These are phyloP conservation scores for Bruchidius siliquastri DNA, from an alignment of 2,888 invertebrate species.

Conservation along the genomic window DNA sequence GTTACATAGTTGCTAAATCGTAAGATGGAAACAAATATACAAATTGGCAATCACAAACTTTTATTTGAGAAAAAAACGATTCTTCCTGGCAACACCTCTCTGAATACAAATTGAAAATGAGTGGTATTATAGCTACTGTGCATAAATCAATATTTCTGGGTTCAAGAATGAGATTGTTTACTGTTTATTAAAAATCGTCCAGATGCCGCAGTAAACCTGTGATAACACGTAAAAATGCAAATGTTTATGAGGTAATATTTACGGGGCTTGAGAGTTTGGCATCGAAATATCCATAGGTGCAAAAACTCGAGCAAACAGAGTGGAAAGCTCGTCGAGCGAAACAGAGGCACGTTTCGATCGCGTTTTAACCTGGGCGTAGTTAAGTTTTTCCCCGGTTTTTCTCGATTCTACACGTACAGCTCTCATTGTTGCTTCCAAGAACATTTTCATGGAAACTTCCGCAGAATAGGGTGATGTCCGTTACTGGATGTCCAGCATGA, in stretches of 20 bases:
- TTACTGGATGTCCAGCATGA: not conserved
- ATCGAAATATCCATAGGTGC: not conserved
- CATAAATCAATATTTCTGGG: not conserved
- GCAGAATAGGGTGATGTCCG: not conserved
- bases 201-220: not conserved
- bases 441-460: not conserved
- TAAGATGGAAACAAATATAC: too few relatives aligned
- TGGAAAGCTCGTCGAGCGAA: slow-evolving; percentile 19
- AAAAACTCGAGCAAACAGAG: slow-evolving; percentile 19
- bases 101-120: too few relatives aligned
- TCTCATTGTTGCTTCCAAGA: slow-evolving; percentile 1
- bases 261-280: not conserved
- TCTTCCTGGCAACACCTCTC: too few relatives aligned
- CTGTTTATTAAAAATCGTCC: not conserved
- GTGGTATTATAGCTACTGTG: too few relatives aligned
- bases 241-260: not conserved
- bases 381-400: slow-evolving; percentile 13
- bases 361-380: slow-evolving; percentile 13
- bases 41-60: too few relatives aligned
- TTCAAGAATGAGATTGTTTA: not conserved
- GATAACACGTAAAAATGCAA: not conserved
- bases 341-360: slow-evolving; percentile 21
- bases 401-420: slow-evolving; percentile 8
- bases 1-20: too few relatives aligned
- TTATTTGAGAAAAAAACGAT: too few relatives aligned